phyloP scores from a whole-genome alignment of 2,888 invertebrate genomes.

The Mesodorylaimus sp. region DNA sequence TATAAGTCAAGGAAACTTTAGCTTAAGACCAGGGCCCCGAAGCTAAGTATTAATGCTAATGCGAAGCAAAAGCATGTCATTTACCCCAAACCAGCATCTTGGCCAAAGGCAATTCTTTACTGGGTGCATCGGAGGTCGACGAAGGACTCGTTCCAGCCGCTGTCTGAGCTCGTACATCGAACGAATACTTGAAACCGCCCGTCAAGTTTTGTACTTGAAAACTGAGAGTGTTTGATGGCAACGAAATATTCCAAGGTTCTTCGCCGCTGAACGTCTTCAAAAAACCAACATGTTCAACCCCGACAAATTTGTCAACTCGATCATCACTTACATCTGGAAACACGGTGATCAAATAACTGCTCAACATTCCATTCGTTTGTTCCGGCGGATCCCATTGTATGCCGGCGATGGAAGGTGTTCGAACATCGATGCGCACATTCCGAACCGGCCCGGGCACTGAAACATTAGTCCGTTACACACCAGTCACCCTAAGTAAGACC shows the following conservation, averaged over 20 bases:
- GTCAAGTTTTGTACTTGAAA: conserved; percentile 7
- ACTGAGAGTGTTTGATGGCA: background rate
- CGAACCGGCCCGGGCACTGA: conserved; percentile 7
- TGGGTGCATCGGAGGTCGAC: background rate
- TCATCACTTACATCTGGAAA: background rate
- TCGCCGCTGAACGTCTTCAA: background rate
- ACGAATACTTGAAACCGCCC: conserved; percentile 6
- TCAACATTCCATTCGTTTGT: background rate
- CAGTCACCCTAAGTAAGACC: background rate
- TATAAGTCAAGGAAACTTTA: background rate
- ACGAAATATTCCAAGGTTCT: conserved; percentile 5
- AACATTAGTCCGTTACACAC: background rate
- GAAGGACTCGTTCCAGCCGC: conserved; percentile 1
- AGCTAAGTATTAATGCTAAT: background rate
- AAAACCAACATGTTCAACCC: background rate
- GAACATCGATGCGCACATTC: background rate
- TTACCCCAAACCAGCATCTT: background rate
- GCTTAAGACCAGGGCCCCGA: background rate
- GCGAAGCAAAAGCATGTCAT: too few relatives aligned
- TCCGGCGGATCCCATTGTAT: conserved; percentile 2
- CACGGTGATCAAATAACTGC: conserved; percentile 5
- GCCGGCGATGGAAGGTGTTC: conserved; percentile 3
- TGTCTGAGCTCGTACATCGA: conserved; percentile 8
- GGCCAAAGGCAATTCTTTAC: background rate
- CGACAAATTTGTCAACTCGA: background rate